phyloP scores from a whole-genome alignment of 2,113 vertebrate genomes.

The Semnornis frantzii region DNA sequence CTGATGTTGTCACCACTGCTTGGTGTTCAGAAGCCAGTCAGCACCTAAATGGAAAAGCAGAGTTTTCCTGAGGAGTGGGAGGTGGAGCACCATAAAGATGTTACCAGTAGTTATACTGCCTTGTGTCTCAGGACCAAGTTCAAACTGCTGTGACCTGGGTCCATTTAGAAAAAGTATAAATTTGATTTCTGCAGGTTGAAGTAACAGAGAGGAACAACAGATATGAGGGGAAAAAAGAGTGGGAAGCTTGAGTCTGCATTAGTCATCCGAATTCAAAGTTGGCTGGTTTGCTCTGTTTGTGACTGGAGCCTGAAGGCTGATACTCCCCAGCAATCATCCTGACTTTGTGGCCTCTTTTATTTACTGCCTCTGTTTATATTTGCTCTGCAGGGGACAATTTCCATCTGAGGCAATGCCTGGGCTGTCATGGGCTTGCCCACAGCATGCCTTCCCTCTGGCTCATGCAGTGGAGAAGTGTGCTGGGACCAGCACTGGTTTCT shows the following conservation, averaged over 20 bases:
- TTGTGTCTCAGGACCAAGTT: not conserved
- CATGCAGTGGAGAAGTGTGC: fast-evolving
- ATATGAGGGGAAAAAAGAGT: not conserved
- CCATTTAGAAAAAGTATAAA: not conserved
- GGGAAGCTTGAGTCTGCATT: not conserved
- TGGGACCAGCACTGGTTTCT: fast-evolving
- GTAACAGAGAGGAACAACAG: not conserved
- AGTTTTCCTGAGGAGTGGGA: not conserved
- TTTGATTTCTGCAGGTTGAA: not conserved
- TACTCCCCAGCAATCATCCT: not conserved
- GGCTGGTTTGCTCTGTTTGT: fast-evolving
- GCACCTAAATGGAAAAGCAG: not conserved
- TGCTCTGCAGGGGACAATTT: not conserved
- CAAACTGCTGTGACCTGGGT: not conserved
- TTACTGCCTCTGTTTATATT: not conserved
- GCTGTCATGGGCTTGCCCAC: not conserved
- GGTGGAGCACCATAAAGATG: not conserved
- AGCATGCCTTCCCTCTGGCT: fast-evolving
- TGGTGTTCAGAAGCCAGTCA: not conserved
- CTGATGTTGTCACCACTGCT: not conserved
- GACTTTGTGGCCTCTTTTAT: not conserved
- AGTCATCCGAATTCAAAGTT: not conserved
- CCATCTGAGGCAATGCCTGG: not conserved
- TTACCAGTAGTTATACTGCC: not conserved
- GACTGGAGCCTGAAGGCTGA: not conserved